Percentiles rank a stretch among this genome's conserved stretches.
Evolutionary conservation across 2,888 invertebrate genomes (phyloP).

Genomic region (Adineta ricciae): DNA sequence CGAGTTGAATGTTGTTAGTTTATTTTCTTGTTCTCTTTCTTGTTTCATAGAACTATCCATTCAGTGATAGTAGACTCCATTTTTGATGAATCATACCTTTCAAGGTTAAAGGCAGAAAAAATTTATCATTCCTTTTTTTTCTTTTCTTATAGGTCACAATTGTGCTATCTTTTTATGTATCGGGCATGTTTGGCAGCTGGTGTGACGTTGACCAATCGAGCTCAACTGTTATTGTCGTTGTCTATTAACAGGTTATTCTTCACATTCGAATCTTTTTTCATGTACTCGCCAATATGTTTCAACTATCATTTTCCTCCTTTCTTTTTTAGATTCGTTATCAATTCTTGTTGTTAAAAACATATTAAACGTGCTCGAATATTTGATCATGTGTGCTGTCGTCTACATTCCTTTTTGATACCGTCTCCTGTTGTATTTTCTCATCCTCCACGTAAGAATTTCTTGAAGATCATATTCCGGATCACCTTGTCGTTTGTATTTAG

Average conservation of each 20-base stretch:
- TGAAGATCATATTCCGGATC: too few species aligned
- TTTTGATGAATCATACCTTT: not conserved
- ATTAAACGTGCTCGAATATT: not conserved
- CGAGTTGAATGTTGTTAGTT: not conserved
- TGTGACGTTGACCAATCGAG: constrained; percentile 15
- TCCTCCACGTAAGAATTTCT: not conserved
- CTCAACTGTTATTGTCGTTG: not conserved
- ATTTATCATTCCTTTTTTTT: not conserved
- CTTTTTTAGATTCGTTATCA: not conserved
- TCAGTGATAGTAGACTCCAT: not conserved
- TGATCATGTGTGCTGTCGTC: constrained; percentile 4
- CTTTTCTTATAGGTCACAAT: not conserved
- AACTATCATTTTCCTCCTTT: not conserved
- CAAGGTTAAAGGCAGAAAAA: not conserved
- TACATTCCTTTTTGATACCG: constrained; percentile 5
- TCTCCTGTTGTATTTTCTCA: constrained; percentile 5
- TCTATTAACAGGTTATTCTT: not conserved
- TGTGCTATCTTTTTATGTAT: not conserved
- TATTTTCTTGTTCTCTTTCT: not conserved
- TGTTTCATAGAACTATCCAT: not conserved
- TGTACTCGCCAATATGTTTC: too few species aligned
- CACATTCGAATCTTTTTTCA: not conserved
- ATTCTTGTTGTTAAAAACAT: not conserved
- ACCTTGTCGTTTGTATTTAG: not conserved
- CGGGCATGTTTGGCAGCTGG: constrained; percentile 13